A percentile compares a stretch with the other conserved stretches of the same genome.
Conservation (phyloP, 2,888 invertebrate species). For the Nysson spinosus region DNA sequence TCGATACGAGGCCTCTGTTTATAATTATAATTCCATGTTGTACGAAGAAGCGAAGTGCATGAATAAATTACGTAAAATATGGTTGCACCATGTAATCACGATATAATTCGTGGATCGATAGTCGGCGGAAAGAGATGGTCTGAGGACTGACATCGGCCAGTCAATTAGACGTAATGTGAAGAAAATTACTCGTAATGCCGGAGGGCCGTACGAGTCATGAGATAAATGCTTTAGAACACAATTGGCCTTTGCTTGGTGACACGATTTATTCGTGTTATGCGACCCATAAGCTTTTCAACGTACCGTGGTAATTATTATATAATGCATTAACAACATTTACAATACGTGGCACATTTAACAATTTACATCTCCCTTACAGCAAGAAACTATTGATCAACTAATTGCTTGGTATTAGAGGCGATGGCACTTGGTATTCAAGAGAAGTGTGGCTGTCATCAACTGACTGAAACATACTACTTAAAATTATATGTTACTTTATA, state of each 20-base stretch:
- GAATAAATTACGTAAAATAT: constrained; percentile 44
- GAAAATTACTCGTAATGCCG: constrained; percentile 54
- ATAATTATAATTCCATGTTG: constrained; percentile 6
- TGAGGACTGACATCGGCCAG: constrained; percentile 48
- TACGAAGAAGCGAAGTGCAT: constrained; percentile 5
- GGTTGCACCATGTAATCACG: constrained; percentile 48
- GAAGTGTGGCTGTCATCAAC: too few relatives aligned
- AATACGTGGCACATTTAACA: too few relatives aligned
- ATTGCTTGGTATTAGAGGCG: too few relatives aligned
- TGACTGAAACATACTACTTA: too few relatives aligned
- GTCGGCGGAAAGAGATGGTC: constrained; percentile 34
- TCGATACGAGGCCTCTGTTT: constrained; percentile 7
- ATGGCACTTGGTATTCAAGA: too few relatives aligned
- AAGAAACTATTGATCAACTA: too few relatives aligned
- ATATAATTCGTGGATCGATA: constrained; percentile 52
- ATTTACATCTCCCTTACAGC: too few relatives aligned
- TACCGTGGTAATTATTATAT: too few relatives aligned
- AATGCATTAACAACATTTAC: too few relatives aligned
- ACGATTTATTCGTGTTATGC: constrained; percentile 3
- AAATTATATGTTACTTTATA: too few relatives aligned
- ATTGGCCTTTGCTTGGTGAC: constrained; percentile 23
- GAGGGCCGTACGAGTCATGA: constrained; percentile 19
- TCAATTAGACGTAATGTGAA: constrained; percentile 59
- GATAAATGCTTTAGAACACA: constrained; percentile 41
- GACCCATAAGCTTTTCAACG: too few relatives aligned